Percentiles rank a stretch among this genome's conserved stretches.
Evolutionary conservation across 2,797 vertebrate genomes (phyloP).

Genomic region (Remorina albescens): DNA sequence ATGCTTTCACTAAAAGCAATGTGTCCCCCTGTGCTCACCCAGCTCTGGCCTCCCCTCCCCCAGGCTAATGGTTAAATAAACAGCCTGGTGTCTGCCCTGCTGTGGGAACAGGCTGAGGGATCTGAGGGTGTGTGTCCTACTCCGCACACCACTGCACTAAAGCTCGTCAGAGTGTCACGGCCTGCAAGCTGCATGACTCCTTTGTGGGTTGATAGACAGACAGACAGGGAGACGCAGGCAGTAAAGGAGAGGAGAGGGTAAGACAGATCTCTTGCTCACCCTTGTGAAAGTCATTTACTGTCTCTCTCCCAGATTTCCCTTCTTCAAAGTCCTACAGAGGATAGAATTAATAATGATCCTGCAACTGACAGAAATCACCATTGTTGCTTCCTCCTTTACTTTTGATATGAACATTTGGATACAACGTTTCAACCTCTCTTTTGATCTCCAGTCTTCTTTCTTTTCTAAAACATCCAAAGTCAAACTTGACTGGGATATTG

Average conservation of each 20-base stretch:
- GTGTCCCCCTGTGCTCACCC: constrained; percentile 26
- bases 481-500: neutral
- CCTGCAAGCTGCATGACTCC: constrained; percentile 59
- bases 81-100: constrained; percentile 67
- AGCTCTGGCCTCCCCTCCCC: constrained; percentile 54
- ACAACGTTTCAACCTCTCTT: no score
- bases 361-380: constrained; percentile 11
- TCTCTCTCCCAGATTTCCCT: constrained; percentile 48
- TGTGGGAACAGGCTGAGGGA: constrained; percentile 69
- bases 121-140: constrained; percentile 48
- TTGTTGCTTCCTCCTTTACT: constrained; percentile 12
- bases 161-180: constrained; percentile 55
- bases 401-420: neutral
- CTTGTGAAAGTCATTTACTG: constrained; percentile 57
- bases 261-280: constrained; percentile 48
- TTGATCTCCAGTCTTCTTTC: neutral
- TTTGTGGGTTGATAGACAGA: constrained; percentile 49
- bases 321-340: constrained; percentile 8
- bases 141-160: constrained; percentile 54
- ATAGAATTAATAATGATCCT: constrained; percentile 1
- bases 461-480: neutral
- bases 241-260: constrained; percentile 31
- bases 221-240: constrained; percentile 46
- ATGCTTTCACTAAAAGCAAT: no score
- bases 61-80: constrained; percentile 77